Base-by-base conservation (phyloP, 2,888 invertebrate genomes). In the Psylliodes chrysocephalus region DNA sequence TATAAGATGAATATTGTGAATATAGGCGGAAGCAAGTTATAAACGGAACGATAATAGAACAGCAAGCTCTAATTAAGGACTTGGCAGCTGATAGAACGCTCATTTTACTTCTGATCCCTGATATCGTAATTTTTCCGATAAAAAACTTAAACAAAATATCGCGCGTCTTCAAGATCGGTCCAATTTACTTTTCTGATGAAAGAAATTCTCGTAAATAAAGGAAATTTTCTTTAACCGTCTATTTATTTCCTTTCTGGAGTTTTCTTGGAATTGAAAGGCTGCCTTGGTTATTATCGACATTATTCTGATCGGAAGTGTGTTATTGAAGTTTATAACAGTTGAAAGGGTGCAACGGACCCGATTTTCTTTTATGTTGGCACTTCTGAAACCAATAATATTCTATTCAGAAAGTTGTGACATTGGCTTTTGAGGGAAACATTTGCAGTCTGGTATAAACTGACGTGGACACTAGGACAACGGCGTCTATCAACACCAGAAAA, bases 321-420 rank as follows among this genome's bases (percentile, higher is more conserved):
- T 66, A 68, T 66, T 56, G 66, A 68, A 66, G 68, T 62, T 55
- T 63, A 54, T 62, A 60, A 54, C 47, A 52, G 54, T 63, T 60
- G 64, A 66, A 60, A 64, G 66, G 62, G 64, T 68, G 68, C 68
- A 68, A 64, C 60, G 62, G 61, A 66, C 64, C 67, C 64, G 55
- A 55, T 44, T 54, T 67, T 68, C 66, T 68, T 66, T 65, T 63
- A 63, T 66, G 60, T 15, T 52, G 62, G 56, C 65, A 64, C 66
- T 71, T 64, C 64, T 67, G 62, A 60, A 61, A 66, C 69, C 68
- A 64, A 71, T 73, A 71, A 70, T 69, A 68, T 72, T 67, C 69
- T 63, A 66, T 68, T 66, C 66, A 63, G 66, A 67, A 49, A 68
- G 65, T 71, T 70, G 61, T 64, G 63, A 64, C 69, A 63, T 64